Evolutionary conservation across 37 sponge, comb jelly and placozoan species (phyloP), one percentile per base, ranked within the genome.

Genomic region (Bolinopsis microptera): DNA sequence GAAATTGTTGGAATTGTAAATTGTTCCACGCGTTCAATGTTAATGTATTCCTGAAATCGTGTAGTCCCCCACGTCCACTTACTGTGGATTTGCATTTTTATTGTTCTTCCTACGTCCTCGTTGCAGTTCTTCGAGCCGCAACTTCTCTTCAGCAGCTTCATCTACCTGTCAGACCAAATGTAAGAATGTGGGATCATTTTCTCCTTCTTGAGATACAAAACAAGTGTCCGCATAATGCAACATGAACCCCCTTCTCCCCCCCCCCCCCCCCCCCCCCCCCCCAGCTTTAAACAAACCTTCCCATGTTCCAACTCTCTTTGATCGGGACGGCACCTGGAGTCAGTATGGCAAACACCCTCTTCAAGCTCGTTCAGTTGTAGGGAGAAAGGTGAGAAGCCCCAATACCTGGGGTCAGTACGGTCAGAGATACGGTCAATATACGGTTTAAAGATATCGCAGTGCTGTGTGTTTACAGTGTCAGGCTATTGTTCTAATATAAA

Each of bases 101-200:
- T 39, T 41, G 35, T 0, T 3, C 67, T 88, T 94, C 26, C 96
- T 74, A 13, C 95, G 94, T 32, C 95, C 95, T 88, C 99, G 93
- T 93, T 98, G 99, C 94, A 97, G 97, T 69, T 98, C 99, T 76
- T 98, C 99, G 28, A 98, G 95, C 22, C 97, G 69, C 39, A 86
- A 92, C 94, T 98, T 98, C 69, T 96, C 96, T 25, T 92, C 93
- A 0, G 95, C 92, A 0, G 99, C 96, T 25, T 94, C 95, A 5
- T 97, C 97, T 21, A 96, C 93, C 94, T 94, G 75, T 21, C 70
- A 93, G n/a, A n/a, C n/a, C n/a, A n/a, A n/a, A n/a, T n/a, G n/a
- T n/a, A n/a, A n/a, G 13, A 35, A 35, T 40, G 21, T 67, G 68
- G n/a, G n/a, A n/a, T n/a, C n/a, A n/a, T n/a, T n/a, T n/a, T n/a